These are phyloP conservation scores for Acyrthosiphon pisum DNA, from an alignment of 1,140 invertebrate genomes.

Conservation along the genomic window DNA sequence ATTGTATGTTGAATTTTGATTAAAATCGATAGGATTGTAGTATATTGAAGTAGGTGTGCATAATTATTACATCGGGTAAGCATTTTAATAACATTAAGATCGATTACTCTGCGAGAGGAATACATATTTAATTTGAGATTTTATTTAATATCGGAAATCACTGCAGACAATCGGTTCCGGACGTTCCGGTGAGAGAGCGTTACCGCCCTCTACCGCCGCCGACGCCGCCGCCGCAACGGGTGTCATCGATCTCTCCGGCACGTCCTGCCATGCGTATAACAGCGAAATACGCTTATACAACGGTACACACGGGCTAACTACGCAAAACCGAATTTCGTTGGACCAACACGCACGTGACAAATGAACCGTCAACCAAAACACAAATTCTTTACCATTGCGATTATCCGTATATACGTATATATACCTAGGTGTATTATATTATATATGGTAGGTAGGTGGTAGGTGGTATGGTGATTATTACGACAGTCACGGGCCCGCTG, in stretches of 20 bases:
- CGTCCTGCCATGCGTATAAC: constrained; percentile 54
- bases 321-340: constrained; percentile 5
- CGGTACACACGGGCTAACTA: neutral
- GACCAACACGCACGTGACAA: constrained; percentile 14
- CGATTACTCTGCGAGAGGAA: neutral
- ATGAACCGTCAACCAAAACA: neutral
- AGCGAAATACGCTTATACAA: constrained; percentile 9
- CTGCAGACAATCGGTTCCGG: constrained; percentile 24
- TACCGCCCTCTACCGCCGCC: neutral
- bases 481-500: neutral
- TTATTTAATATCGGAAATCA: constrained; percentile 42
- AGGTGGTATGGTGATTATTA: neutral
- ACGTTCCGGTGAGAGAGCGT: constrained; percentile 13
- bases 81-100: neutral
- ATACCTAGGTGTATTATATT: too few relatives aligned
- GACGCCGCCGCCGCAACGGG: neutral
- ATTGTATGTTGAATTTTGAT: too few relatives aligned
- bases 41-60: neutral
- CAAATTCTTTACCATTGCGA: neutral
- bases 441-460: neutral
- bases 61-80: neutral
- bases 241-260: constrained; percentile 55
- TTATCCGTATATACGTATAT: neutral
- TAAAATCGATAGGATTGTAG: neutral
- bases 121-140: neutral